Percentiles rank a stretch among this genome's conserved stretches.
Conservation (phyloP, 92 coral and sea anemone genomes). For the Meandrina meandrites region DNA sequence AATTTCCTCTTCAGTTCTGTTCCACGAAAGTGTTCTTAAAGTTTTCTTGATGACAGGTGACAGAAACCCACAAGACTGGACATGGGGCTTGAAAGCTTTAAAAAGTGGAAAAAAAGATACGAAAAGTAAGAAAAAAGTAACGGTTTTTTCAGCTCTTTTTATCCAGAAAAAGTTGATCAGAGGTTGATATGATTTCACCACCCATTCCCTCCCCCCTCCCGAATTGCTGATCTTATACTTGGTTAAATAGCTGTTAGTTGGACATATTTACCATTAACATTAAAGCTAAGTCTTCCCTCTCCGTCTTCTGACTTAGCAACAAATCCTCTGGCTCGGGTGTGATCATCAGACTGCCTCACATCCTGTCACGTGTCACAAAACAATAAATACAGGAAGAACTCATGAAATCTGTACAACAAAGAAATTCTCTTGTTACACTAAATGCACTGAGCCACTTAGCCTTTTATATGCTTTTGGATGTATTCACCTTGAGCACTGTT, state of each 20-base stretch:
- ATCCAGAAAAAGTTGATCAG: too few relatives aligned
- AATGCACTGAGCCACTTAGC: too few relatives aligned
- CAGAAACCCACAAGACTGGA: constrained; percentile 86
- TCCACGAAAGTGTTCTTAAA: constrained; percentile 69
- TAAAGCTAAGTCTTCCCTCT: constrained; percentile 80
- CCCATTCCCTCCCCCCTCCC: too few relatives aligned
- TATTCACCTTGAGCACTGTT: constrained; percentile 58
- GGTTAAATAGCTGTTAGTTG: not conserved
- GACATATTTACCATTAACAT: constrained; percentile 77
- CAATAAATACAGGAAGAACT: too few relatives aligned
- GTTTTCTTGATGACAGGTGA: constrained; percentile 66
- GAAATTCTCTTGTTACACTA: too few relatives aligned
- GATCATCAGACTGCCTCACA: constrained; percentile 77
- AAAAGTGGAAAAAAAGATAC: not conserved
- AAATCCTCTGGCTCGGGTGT: constrained; percentile 77
- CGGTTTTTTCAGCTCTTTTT: too few relatives aligned
- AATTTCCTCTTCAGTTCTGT: constrained; percentile 80
- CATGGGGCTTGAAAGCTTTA: constrained; percentile 86
- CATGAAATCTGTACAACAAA: too few relatives aligned
- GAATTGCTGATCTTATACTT: not conserved
- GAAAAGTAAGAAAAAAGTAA: not conserved
- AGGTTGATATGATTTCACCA: not conserved
- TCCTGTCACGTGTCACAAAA: constrained; percentile 10
- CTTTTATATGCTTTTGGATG: too few relatives aligned
- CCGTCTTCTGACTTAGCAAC: constrained; percentile 75